These are phyloP conservation scores for Rallus crepitans DNA, from an alignment of 2,797 vertebrate genomes.

Conservation along the genomic window DNA sequence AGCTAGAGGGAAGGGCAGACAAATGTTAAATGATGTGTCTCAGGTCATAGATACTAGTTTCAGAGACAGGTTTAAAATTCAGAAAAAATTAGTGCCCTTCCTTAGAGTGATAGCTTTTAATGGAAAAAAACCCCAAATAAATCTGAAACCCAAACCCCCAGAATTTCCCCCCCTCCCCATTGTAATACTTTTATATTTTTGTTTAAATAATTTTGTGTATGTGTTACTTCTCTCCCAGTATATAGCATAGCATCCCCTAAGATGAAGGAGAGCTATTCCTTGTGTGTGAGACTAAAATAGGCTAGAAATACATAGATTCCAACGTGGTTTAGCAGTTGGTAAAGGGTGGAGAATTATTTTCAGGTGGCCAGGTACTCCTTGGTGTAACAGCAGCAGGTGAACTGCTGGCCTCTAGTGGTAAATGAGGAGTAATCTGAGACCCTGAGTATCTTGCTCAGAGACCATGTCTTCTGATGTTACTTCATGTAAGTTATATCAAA, in stretches of 20 bases:
- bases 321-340: neutral
- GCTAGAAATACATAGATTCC: no score
- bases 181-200: neutral
- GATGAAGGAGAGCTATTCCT: neutral
- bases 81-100: neutral
- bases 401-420: constrained; percentile 58
- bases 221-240: neutral
- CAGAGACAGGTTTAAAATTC: neutral
- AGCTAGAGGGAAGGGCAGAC: neutral
- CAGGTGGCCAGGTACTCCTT: neutral
- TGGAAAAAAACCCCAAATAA: neutral
- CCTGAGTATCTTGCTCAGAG: neutral
- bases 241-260: neutral
- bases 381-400: neutral
- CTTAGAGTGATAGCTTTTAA: neutral
- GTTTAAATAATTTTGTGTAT: neutral
- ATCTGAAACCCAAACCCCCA: neutral
- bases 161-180: accelerated
- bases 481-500: neutral
- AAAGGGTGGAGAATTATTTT: neutral
- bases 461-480: neutral
- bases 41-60: neutral
- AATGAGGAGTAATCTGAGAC: neutral
- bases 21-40: neutral
- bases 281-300: neutral